These are phyloP conservation scores for Phalangium opilio DNA, from an alignment of 2,888 invertebrate genomes.

Conservation along the genomic window DNA sequence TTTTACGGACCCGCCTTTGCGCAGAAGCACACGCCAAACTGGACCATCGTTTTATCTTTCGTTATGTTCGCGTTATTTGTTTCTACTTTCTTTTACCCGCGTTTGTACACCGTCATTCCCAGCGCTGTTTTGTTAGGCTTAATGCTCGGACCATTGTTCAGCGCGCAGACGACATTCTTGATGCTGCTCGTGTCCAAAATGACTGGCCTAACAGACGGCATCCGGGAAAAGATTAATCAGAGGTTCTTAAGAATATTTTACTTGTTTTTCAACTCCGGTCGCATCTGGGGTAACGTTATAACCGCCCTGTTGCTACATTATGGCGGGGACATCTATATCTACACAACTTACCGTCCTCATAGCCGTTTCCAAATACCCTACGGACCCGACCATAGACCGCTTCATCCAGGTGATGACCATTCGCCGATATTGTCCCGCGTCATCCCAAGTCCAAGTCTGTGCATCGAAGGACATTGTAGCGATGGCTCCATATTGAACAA, in stretches of 20 bases:
- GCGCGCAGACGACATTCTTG: conserved; percentile 18
- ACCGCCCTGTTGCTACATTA: conserved; percentile 13
- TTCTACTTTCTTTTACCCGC: conserved; percentile 18
- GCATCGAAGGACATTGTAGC: conserved; percentile 11
- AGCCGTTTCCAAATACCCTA: conserved; percentile 7
- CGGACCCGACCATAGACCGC: conserved; percentile 6
- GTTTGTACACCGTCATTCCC: conserved; percentile 15
- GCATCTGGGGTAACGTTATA: conserved; percentile 14
- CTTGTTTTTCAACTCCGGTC: conserved; percentile 16
- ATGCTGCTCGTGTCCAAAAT: conserved; percentile 18
- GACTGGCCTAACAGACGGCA: conserved; percentile 15
- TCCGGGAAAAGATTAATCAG: conserved; percentile 15
- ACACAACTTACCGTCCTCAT: conserved; percentile 5
- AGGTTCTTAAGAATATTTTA: conserved; percentile 17
- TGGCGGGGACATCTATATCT: conserved; percentile 13
- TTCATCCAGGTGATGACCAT: conserved; percentile 10
- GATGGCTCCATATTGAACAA: conserved; percentile 10
- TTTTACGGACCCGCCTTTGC: conserved; percentile 17
- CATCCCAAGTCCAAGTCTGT: conserved; percentile 7
- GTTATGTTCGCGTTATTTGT: conserved; percentile 17
- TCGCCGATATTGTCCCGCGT: conserved; percentile 11
- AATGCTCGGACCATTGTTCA: conserved; percentile 16
- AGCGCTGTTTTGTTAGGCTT: conserved; percentile 15
- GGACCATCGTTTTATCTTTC: conserved; percentile 18
- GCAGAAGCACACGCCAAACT: conserved; percentile 16